Conservation (phyloP, 2,888 invertebrate species). For the Conops quadrifasciatus region DNA sequence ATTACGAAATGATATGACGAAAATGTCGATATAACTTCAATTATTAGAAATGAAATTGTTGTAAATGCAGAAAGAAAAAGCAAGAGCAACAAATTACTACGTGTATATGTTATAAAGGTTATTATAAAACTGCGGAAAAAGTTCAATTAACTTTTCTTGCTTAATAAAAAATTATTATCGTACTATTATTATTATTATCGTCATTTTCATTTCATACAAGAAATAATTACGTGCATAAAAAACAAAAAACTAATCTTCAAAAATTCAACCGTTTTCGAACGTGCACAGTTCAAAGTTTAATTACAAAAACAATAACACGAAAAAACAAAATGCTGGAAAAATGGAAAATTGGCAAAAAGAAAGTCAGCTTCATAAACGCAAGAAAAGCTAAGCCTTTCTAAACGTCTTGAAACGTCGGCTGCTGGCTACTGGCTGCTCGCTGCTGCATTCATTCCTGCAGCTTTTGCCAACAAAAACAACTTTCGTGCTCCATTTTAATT, state of each 20-base stretch:
- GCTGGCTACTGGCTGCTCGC: no score
- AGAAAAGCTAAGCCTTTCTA: conserved; percentile 3
- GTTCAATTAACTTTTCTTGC: neutral
- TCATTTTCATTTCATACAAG: no score
- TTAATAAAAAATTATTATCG: no score
- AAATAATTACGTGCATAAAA: no score
- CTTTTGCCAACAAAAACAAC: conserved; percentile 8
- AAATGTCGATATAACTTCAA: no score
- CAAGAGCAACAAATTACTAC: conserved; percentile 2
- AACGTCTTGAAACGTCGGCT: neutral
- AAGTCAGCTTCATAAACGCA: neutral
- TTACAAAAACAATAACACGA: neutral
- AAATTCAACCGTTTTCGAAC: no score
- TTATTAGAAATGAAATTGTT: no score
- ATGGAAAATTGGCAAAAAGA: neutral
- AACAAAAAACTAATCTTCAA: no score
- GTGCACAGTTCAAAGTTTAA: no score
- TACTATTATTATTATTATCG: no score
- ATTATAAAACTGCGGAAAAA: neutral
- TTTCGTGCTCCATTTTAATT: conserved; percentile 31
- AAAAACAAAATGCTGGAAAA: neutral
- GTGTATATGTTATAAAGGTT: neutral
- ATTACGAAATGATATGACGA: neutral
- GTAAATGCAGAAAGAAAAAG: no score
- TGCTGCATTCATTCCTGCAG: conserved; percentile 7